phyloP scores from a whole-genome alignment of 2,888 invertebrate genomes.

The Acholoe squamosa region DNA sequence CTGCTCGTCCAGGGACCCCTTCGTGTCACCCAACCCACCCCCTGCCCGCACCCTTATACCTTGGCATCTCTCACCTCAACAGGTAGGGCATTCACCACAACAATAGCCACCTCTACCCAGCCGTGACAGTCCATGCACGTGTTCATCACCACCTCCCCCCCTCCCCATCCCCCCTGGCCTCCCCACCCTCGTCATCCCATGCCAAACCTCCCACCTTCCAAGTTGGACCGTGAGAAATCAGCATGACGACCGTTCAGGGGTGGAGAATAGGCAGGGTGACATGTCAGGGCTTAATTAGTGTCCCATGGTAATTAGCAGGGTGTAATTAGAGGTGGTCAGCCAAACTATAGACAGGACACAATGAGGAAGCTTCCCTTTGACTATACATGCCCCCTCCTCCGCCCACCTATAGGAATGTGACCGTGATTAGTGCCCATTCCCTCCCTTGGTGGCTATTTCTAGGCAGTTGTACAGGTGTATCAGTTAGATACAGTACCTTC shows the following conservation, averaged over 20 bases:
- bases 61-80: conserved; percentile 31
- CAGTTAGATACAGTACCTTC: neutral
- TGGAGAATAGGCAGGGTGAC: neutral
- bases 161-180: neutral
- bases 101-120: neutral
- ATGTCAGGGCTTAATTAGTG: conserved; percentile 40
- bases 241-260: conserved; percentile 6
- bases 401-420: neutral
- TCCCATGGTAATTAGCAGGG: conserved; percentile 27
- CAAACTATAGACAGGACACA: neutral
- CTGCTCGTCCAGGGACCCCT: conserved; percentile 47
- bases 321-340: conserved; percentile 46
- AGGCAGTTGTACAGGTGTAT: neutral
- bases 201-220: neutral
- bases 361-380: conserved; percentile 7
- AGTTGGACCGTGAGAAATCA: conserved; percentile 43
- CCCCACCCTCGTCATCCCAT: neutral
- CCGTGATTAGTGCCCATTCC: neutral
- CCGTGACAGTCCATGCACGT: conserved; percentile 50
- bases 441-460: neutral
- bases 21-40: conserved; percentile 26
- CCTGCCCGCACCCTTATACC: neutral
- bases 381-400: neutral
- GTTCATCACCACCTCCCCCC: conserved; percentile 5
- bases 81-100: neutral